Evolutionary conservation across 2,797 vertebrate genomes (phyloP), one percentile per base, ranked within the genome.

Genomic region (Takifugu ocellatus): DNA sequence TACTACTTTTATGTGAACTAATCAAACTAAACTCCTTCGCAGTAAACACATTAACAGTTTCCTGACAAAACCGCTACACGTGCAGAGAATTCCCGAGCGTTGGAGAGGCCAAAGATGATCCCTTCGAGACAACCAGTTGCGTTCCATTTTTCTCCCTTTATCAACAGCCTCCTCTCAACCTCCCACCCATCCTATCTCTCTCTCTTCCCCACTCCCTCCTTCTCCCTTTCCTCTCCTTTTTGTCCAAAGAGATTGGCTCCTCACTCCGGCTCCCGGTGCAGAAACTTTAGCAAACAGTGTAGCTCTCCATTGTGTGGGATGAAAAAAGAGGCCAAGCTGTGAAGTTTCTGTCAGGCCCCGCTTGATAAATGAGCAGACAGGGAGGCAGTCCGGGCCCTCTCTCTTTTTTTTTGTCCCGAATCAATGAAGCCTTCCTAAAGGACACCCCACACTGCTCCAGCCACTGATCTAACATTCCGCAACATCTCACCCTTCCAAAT

Each of bases 381-480:
- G 93, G 94, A 94, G 94, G 94, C 94, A 94, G 94, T 89, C 90
- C 92, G 90, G 90, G 91, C 92, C 91, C 88, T 93, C 89, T 87
- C 90, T 88, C 75, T 59, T 89, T 88, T 82, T 39, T 94, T 97
- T 98, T 99, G 97, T 98, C 90, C 90, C 75, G 93, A 94, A 92
- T 97, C 97, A 99, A 96, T 97, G 96, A 97, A 98, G 95, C 96
- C 93, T 97, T 94, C 94, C 94, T 96, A 96, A 98, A 97, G 95
- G 95, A 96, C 93, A 92, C 96, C 96, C 94, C 97, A 96, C 94
- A 95, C 95, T 96, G 96, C 93, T 96, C 92, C 88, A 93, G 96
- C 95, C 94, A 99, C 95, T 97, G 97, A 99, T 97, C 97, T 99
- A 99, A 99, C 96, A 98, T 98, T 98, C 96, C 94, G 93, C 93